Base-by-base conservation (phyloP, 2,113 vertebrate species). In the Onychostoma macrolepis region DNA sequence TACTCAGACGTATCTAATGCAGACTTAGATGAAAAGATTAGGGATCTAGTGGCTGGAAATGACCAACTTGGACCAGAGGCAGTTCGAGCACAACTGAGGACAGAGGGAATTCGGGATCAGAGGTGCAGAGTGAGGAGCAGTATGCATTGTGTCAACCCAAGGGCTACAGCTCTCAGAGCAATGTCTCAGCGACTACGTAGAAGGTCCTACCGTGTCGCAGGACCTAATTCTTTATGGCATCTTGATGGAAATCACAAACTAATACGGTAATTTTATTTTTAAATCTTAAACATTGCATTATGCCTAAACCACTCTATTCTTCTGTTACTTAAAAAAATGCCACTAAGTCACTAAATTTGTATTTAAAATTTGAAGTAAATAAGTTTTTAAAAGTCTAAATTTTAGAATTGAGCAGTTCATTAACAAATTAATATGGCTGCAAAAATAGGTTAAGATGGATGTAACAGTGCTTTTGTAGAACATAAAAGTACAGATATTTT, bases 61-160 rank as follows among this genome's bases (percentile, higher is more conserved):
- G 67, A 74, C 67, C 41, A 50, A 48, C 61, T 72, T 84, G 82
- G 61, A 69, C 63, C 61, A 67, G 61, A 83, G 81, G 81, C 81
- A 43, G 81, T 83, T 30, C 19, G 65, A 19, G 41, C 81, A 71
- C 61, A 83, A 26, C 43, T 83, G n/a, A 65, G 24, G 24, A 9
- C 63, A 67, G 45, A 28, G 50, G 28, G 71, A 53, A 26, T 85
- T 33, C 19, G 17, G 28, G 83, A 76, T 6, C 83, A 85, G 83
- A 56, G 83, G 26, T 33, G 33, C 43, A 75, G 83, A 50, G 72
- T 85, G 83, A 26, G 71, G 53, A 19, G 12, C 67, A 58, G 83
- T 71, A 61, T 76, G 45, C 43, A 45, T 45, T 30, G 83, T n/a
- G 30, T 85, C 17, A 85, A 74, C 45, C 71, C 63, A 65, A 71